These are phyloP conservation scores for Melanogrammus aeglefinus DNA, from an alignment of 2,797 vertebrate genomes.

Conservation along the genomic window DNA sequence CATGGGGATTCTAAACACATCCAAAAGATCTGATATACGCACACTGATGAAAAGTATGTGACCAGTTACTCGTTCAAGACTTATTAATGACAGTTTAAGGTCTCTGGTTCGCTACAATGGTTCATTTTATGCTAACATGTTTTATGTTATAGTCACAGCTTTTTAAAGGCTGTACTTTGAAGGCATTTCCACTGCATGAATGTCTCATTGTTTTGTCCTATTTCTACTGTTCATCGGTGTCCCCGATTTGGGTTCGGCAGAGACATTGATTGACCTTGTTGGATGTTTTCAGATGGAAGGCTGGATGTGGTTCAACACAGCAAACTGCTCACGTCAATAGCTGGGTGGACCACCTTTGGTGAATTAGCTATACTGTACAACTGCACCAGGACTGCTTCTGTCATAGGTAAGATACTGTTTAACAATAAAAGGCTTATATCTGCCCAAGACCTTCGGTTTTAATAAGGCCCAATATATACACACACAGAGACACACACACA, in stretches of 20 bases:
- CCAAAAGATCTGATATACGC: neutral
- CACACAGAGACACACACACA: neutral
- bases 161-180: neutral
- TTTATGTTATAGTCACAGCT: neutral
- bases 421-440: too few species aligned
- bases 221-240: conserved; percentile 5
- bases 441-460: too few species aligned
- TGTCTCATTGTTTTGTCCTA: neutral
- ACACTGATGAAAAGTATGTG: neutral
- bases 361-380: conserved; percentile 93
- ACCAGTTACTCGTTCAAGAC: neutral
- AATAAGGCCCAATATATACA: neutral
- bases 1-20: neutral
- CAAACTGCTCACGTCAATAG: conserved; percentile 83
- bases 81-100: neutral
- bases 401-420: conserved; percentile 77
- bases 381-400: conserved; percentile 89
- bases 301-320: conserved; percentile 90
- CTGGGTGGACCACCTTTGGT: conserved; percentile 88
- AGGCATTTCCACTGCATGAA: neutral
- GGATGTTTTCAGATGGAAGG: conserved; percentile 78
- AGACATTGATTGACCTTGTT: conserved; percentile 44
- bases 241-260: conserved; percentile 9
- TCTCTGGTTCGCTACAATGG: neutral
- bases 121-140: neutral